Percentiles rank a stretch among this genome's conserved stretches.
Conservation (phyloP, 2,888 invertebrate species). For the Spodoptera exigua region DNA sequence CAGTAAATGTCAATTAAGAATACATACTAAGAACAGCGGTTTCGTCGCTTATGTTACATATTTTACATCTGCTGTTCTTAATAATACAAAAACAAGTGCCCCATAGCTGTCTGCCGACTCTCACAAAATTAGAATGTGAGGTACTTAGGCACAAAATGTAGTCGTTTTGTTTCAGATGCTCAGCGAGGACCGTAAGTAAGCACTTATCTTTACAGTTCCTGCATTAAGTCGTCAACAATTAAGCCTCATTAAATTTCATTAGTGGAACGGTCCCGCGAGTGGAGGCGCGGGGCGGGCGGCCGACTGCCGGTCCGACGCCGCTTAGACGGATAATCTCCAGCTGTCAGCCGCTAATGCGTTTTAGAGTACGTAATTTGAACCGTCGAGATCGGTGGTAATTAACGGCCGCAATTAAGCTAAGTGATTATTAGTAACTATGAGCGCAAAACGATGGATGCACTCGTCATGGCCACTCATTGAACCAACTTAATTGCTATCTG, state of each 20-base stretch:
- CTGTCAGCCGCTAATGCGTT: conserved; percentile 89
- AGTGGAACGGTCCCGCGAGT: conserved; percentile 79
- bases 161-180: conserved; percentile 78
- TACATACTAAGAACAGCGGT: neutral
- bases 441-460: conserved; percentile 73
- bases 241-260: conserved; percentile 89
- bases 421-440: conserved; percentile 85
- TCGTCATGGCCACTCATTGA: conserved; percentile 51
- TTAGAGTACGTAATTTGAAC: conserved; percentile 90
- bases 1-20: neutral
- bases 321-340: conserved; percentile 89
- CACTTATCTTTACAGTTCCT: conserved; percentile 84
- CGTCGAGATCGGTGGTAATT: conserved; percentile 88
- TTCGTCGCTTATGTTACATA: neutral
- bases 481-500: conserved; percentile 46
- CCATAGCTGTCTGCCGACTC: conserved; percentile 27
- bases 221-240: conserved; percentile 88
- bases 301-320: conserved; percentile 76
- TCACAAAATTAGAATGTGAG: conserved; percentile 49
- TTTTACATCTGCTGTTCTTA: conserved; percentile 17
- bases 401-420: conserved; percentile 88
- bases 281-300: conserved; percentile 67
- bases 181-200: conserved; percentile 72
- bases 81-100: conserved; percentile 27
- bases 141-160: conserved; percentile 60